Base-by-base conservation (phyloP, 2,888 invertebrate species). In the Plebejus anna region DNA sequence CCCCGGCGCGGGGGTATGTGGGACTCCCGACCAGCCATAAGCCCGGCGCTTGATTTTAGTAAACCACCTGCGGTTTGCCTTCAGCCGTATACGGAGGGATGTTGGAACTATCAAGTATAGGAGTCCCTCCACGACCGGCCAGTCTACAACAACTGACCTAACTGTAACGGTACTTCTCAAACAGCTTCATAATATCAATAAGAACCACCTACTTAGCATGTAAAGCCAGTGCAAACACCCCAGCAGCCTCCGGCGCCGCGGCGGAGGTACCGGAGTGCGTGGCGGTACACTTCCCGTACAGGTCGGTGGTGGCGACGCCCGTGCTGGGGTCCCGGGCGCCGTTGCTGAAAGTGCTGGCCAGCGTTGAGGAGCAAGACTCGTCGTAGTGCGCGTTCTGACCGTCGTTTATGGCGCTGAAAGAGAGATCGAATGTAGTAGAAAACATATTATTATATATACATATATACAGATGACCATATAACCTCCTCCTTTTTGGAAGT, bases 361-460 rank as follows among this genome's bases (percentile, higher is more conserved):
- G 94, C 0, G 99, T 99, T 22, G 99, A 99, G 28, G 99, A 99
- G 89, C 99, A 99, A 81, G 99, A 99, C 90, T 99, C 99, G 86
- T 99, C 99, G 90, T 99, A 99, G 91, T 99, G 99, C 0, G 99
- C 99, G 88, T 99, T 99, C 89, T 99, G 99, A 0, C 99, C 99
- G 89, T 99, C 99, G 92, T 99, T 99, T 85, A 99, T 99, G 79
- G 99, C 99, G 81, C 99, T 94, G 85, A 9, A 28, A 28, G 28
- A 28, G 28, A 59, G n/a, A 59, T 1, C 6, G 59, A 66, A 32
- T 61, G 28, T 61, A 2, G n/a, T 57, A 4, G 57, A 22, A 59
- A 59, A 42, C 1, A 42, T 42, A 6, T 6, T 42, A 6, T 6
- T 42, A 42, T 42, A 42, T 22, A 22, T 22, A 22, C 22, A 22